These are phyloP conservation scores for Encarsia formosa DNA, from an alignment of 2,888 invertebrate species.

Conservation along the genomic window DNA sequence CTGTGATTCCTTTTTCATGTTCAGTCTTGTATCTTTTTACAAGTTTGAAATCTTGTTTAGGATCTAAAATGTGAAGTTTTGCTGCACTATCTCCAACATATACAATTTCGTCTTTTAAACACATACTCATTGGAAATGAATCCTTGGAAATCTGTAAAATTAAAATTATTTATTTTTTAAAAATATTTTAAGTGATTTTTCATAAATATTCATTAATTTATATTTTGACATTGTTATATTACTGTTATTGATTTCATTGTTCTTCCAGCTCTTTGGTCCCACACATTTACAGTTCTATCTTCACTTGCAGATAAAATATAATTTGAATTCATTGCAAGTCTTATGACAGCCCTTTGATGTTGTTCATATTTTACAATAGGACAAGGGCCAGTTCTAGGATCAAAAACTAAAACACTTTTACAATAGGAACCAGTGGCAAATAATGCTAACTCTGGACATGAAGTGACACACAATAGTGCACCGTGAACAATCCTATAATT, in stretches of 20 bases:
- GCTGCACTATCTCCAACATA: slow-evolving; percentile 43
- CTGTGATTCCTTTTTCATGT: slow-evolving; percentile 43
- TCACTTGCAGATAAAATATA: slow-evolving; percentile 59
- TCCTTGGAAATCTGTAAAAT: slow-evolving; percentile 39
- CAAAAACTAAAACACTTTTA: slow-evolving; percentile 57
- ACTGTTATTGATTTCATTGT: slow-evolving; percentile 45
- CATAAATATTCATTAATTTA: neutral
- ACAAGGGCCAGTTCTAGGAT: slow-evolving; percentile 51
- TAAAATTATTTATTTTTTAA: slow-evolving; percentile 1
- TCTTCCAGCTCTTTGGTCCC: slow-evolving; percentile 56
- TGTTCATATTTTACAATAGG: slow-evolving; percentile 53
- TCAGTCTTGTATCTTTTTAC: slow-evolving; percentile 39
- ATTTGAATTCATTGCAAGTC: slow-evolving; percentile 46
- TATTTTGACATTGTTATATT: slow-evolving; percentile 8
- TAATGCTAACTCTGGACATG: slow-evolving; percentile 49
- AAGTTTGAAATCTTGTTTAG: slow-evolving; percentile 37
- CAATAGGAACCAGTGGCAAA: slow-evolving; percentile 58
- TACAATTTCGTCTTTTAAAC: slow-evolving; percentile 36
- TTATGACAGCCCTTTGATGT: slow-evolving; percentile 57
- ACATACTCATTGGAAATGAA: slow-evolving; percentile 44
- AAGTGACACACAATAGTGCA: slow-evolving; percentile 56
- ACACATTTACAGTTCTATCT: slow-evolving; percentile 58
- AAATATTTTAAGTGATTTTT: neutral
- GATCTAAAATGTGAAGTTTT: slow-evolving; percentile 40
- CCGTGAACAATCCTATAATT: slow-evolving; percentile 52